phyloP scores from a whole-genome alignment of 2,888 invertebrate species.

The Amblyjoppa proteus region DNA sequence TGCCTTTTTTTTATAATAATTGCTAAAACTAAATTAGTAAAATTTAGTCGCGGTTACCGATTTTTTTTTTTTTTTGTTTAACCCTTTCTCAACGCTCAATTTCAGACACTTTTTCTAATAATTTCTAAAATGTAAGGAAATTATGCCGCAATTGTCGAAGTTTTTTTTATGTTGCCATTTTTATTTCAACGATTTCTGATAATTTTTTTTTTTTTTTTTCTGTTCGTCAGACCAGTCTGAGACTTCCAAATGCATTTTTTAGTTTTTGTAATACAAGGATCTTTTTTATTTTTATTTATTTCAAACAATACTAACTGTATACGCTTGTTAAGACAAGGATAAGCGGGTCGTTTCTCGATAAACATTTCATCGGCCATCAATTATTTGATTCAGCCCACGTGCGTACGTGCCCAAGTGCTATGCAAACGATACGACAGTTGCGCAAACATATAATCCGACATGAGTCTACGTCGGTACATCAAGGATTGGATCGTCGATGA shows the following conservation, averaged over 20 bases:
- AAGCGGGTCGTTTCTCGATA: slow-evolving; percentile 35
- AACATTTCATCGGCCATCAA: slow-evolving; percentile 52
- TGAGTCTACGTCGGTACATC: slow-evolving; percentile 17
- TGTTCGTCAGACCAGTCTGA: too few relatives aligned
- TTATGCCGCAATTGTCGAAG: too few relatives aligned
- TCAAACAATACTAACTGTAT: neutral
- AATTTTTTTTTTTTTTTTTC: too few relatives aligned
- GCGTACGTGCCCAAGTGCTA: slow-evolving; percentile 21
- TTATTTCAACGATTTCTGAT: too few relatives aligned
- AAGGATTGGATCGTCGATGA: slow-evolving; percentile 4
- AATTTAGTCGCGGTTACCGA: too few relatives aligned
- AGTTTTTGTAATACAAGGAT: neutral
- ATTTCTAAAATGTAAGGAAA: too few relatives aligned
- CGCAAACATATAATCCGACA: slow-evolving; percentile 52
- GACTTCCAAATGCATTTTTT: too few relatives aligned
- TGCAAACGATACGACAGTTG: slow-evolving; percentile 41
- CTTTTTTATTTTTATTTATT: neutral
- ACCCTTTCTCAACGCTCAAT: too few relatives aligned
- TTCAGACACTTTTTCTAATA: too few relatives aligned
- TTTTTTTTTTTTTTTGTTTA: too few relatives aligned
- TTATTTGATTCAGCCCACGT: slow-evolving; percentile 63
- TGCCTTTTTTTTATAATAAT: neutral
- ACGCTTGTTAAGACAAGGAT: slow-evolving; percentile 16
- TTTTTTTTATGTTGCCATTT: too few relatives aligned
- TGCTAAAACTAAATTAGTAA: too few relatives aligned